These are phyloP conservation scores for Nipponia nippon DNA, from an alignment of 2,113 vertebrate species.

Conservation along the genomic window DNA sequence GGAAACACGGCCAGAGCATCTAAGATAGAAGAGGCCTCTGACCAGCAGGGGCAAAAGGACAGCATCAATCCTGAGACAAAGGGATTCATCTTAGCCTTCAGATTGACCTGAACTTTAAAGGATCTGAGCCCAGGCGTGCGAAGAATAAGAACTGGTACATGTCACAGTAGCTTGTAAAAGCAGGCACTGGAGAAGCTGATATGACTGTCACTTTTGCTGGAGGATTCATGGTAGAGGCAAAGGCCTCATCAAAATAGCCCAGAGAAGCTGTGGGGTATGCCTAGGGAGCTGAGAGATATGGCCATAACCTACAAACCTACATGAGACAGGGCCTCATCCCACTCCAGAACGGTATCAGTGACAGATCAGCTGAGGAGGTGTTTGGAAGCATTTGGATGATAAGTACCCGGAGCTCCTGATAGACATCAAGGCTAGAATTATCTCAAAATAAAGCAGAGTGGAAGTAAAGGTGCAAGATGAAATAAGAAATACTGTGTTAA, in stretches of 20 bases:
- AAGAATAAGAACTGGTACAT: not conserved
- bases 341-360: not conserved
- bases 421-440: not conserved
- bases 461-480: not conserved
- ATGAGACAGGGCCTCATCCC: not conserved
- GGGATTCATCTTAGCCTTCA: not conserved
- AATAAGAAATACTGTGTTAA: not conserved
- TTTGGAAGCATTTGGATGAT: not conserved
- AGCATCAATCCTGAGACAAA: not conserved
- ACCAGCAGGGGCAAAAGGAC: not conserved
- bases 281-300: not conserved
- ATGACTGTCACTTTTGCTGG: not conserved
- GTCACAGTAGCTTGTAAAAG: not conserved
- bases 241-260: not conserved
- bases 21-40: not conserved
- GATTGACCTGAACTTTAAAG: slow-evolving; percentile 5
- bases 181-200: not conserved
- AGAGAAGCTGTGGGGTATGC: not conserved
- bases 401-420: not conserved
- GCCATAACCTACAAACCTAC: not conserved
- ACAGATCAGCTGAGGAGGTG: not conserved
- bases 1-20: not conserved
- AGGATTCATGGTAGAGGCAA: not conserved
- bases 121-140: not conserved
- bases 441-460: not conserved